These are phyloP conservation scores for Ornithoptera priamus DNA, from an alignment of 2,888 invertebrate species.

Conservation along the genomic window DNA sequence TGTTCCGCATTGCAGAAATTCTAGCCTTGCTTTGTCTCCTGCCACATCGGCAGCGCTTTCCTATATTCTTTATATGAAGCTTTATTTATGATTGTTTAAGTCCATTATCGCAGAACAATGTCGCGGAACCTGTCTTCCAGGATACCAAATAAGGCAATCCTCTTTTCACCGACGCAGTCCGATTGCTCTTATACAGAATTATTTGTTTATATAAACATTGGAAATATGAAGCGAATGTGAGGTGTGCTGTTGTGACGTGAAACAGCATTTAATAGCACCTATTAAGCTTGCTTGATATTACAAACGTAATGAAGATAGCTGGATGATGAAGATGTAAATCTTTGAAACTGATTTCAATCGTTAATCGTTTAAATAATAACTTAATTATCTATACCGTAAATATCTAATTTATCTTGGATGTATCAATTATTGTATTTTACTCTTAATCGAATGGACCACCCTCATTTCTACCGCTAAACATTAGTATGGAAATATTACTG, in stretches of 20 bases:
- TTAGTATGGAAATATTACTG: too few relatives aligned
- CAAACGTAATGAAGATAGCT: constrained; percentile 7
- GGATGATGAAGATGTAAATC: constrained; percentile 1
- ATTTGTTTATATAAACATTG: constrained; percentile 19
- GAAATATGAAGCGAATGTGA: constrained; percentile 7
- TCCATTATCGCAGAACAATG: constrained; percentile 12
- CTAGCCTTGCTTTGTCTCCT: constrained; percentile 22
- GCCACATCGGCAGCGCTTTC: constrained; percentile 8
- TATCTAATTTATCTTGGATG: too few relatives aligned
- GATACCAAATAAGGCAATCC: constrained; percentile 24
- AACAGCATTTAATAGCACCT: constrained; percentile 16
- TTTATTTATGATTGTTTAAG: constrained; percentile 6
- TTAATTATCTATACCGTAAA: too few relatives aligned
- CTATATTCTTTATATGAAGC: constrained; percentile 2
- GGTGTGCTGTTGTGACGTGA: constrained; percentile 12
- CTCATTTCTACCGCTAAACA: too few relatives aligned
- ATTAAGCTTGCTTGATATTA: constrained; percentile 18
- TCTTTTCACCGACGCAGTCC: constrained; percentile 16
- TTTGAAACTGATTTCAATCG: neutral
- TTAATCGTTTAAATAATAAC: too few relatives aligned
- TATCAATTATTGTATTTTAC: too few relatives aligned
- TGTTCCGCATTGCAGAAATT: constrained; percentile 23
- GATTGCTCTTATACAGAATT: constrained; percentile 17
- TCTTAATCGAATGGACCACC: too few relatives aligned
- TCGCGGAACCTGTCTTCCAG: constrained; percentile 21